Conservation (phyloP, 2,113 vertebrate species). For the Cichladusa arquata region DNA sequence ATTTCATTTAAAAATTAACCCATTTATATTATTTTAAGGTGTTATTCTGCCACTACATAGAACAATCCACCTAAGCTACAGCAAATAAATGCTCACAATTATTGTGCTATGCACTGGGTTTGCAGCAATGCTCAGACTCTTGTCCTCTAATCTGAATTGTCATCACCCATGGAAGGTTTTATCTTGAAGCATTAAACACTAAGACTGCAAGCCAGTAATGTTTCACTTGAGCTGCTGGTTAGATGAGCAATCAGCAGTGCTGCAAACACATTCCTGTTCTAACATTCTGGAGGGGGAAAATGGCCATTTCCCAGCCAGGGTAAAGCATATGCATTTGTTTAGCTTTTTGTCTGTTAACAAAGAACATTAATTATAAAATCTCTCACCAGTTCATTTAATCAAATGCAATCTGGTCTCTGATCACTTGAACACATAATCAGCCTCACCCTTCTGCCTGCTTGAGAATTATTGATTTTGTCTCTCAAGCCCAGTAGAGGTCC, state of each 20-base stretch:
- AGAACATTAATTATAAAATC: slow-evolving; percentile 50
- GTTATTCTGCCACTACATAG: too few species aligned
- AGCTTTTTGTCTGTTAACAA: slow-evolving; percentile 32
- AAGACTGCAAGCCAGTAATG: background rate
- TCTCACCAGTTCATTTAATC: slow-evolving; percentile 62
- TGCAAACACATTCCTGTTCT: background rate
- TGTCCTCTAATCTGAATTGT: background rate
- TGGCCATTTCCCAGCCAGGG: background rate
- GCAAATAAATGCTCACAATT: background rate
- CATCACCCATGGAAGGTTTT: background rate
- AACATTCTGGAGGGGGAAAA: background rate
- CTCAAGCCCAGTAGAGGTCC: slow-evolving; percentile 63
- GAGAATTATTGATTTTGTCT: slow-evolving; percentile 71
- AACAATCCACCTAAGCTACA: background rate
- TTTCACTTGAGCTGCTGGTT: background rate
- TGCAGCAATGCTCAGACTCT: background rate
- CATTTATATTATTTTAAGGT: background rate
- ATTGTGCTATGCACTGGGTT: background rate
- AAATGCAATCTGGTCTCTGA: slow-evolving; percentile 65
- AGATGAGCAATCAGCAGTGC: background rate
- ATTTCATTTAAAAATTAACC: background rate
- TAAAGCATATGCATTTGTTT: background rate
- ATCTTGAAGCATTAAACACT: background rate
- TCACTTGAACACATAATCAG: slow-evolving; percentile 67
- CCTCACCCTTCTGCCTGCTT: slow-evolving; percentile 57